A percentile compares a stretch with the other conserved stretches of the same genome.
These are phyloP conservation scores for Stictonetta naevosa DNA, from an alignment of 2,113 vertebrate genomes.

Conservation along the genomic window DNA sequence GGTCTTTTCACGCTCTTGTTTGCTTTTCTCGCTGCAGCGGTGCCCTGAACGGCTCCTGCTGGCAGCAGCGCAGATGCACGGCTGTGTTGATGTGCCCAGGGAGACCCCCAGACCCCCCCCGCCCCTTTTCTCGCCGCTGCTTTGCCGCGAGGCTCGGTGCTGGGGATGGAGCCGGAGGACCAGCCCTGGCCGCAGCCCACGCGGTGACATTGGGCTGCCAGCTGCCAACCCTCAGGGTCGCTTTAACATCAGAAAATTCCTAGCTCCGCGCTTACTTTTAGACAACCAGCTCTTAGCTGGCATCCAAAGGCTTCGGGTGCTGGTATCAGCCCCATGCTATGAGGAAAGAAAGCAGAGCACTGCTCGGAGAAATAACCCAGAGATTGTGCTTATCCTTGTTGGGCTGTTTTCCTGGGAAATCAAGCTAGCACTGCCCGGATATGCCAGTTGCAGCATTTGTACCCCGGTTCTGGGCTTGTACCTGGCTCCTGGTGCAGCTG, in stretches of 20 bases:
- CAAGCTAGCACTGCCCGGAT: not conserved
- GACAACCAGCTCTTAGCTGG: accelerated
- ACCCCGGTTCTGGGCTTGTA: not conserved
- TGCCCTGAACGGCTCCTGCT: not conserved
- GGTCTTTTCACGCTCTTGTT: accelerated
- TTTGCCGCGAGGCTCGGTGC: accelerated
- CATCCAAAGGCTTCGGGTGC: accelerated
- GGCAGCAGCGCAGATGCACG: not conserved
- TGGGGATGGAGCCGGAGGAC: not conserved
- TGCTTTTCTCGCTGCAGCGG: not conserved
- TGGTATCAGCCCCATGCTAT: accelerated
- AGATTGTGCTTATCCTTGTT: not conserved
- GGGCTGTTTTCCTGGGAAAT: too few species aligned
- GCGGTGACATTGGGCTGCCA: accelerated
- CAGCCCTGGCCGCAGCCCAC: not conserved
- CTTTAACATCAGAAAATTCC: not conserved
- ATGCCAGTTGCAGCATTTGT: not conserved
- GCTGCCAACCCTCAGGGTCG: accelerated
- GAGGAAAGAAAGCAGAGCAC: not conserved
- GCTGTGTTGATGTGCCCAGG: too few species aligned
- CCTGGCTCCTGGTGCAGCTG: not conserved
- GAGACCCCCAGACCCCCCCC: not conserved
- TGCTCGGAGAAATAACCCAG: accelerated
- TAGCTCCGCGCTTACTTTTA: accelerated
- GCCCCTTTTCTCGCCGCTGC: accelerated